Percentiles rank a stretch among this genome's conserved stretches.
These are phyloP conservation scores for Carlito syrichta DNA, from an alignment of 2,113 vertebrate species.

Conservation along the genomic window DNA sequence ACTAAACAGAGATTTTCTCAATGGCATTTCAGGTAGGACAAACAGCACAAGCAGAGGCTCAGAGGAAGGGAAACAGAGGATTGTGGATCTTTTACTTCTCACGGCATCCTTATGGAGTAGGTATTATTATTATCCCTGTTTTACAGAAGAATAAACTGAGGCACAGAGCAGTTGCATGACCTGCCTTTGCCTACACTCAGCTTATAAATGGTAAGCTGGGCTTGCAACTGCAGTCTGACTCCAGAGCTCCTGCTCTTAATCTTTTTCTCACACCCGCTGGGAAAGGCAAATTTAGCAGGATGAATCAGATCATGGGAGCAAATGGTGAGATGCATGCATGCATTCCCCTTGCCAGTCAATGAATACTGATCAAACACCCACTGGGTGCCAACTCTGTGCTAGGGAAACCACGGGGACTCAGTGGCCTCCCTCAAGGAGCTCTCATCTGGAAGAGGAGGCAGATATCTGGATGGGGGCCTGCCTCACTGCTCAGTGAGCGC, in stretches of 20 bases:
- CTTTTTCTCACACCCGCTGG: neutral
- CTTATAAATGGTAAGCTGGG: neutral
- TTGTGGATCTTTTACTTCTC: neutral
- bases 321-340: neutral
- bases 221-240: neutral
- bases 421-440: neutral
- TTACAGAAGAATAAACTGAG: neutral
- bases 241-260: neutral
- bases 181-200: neutral
- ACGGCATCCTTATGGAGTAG: neutral
- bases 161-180: neutral
- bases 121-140: neutral
- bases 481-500: neutral
- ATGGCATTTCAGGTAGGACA: neutral
- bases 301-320: neutral
- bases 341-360: neutral
- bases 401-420: neutral
- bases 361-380: neutral
- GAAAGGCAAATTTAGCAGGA: neutral
- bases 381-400: neutral
- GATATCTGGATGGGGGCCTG: no score
- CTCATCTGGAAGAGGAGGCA: neutral
- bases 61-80: neutral
- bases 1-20: neutral
- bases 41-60: neutral